Percentiles rank a stretch among this genome's conserved stretches.
phyloP scores from a whole-genome alignment of 2,888 invertebrate species.

The Hypomecis punctinalis region DNA sequence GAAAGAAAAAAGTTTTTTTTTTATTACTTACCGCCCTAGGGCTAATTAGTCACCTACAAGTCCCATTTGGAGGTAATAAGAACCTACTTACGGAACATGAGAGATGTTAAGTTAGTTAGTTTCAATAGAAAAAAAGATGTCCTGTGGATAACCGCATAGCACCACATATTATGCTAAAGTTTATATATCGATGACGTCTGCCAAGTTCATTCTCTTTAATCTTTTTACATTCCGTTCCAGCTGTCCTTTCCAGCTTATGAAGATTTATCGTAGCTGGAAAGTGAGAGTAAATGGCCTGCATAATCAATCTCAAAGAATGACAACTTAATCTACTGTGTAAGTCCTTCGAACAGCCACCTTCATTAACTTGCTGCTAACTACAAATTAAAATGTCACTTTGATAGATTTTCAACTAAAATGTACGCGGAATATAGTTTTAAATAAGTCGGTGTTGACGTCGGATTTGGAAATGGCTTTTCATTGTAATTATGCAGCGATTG shows the following conservation, averaged over 20 bases:
- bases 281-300: constrained; percentile 44
- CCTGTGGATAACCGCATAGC: too few relatives aligned
- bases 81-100: too few relatives aligned
- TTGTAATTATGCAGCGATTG: neutral
- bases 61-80: too few relatives aligned
- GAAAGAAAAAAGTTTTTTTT: too few relatives aligned
- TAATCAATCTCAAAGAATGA: constrained; percentile 54
- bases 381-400: constrained; percentile 33
- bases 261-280: constrained; percentile 47
- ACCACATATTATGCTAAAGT: too few relatives aligned
- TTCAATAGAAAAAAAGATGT: neutral
- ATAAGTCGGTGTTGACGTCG: constrained; percentile 1
- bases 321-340: constrained; percentile 53
- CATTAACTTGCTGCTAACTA: constrained; percentile 35
- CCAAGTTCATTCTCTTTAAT: constrained; percentile 11
- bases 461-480: constrained; percentile 3
- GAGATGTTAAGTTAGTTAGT: too few relatives aligned
- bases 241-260: constrained; percentile 40
- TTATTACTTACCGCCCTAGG: too few relatives aligned
- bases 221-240: constrained; percentile 36
- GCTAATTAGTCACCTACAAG: too few relatives aligned
- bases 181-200: neutral
- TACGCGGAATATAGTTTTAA: constrained; percentile 10
- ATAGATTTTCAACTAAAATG: constrained; percentile 29
- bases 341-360: constrained; percentile 27